These are phyloP conservation scores for Cryptus armator DNA, from an alignment of 2,888 invertebrate species.

Conservation along the genomic window DNA sequence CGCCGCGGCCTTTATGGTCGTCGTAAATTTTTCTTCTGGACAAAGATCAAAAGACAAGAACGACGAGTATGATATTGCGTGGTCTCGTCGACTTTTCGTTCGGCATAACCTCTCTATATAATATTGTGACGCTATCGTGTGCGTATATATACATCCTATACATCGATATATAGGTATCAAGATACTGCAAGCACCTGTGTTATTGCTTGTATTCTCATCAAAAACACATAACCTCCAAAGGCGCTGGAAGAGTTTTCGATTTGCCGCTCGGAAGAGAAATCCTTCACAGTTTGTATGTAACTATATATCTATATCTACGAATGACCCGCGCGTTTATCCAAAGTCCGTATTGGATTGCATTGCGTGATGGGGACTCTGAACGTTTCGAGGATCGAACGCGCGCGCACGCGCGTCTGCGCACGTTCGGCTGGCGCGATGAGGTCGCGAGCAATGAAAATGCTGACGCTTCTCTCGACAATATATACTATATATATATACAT, in stretches of 20 bases:
- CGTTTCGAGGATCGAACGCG: slow-evolving; percentile 8
- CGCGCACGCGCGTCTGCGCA: neutral
- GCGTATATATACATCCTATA: neutral
- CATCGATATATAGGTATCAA: neutral
- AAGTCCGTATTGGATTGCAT: slow-evolving; percentile 1
- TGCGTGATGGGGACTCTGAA: slow-evolving; percentile 15
- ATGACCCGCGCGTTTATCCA: slow-evolving; percentile 13
- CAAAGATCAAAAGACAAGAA: slow-evolving; percentile 25
- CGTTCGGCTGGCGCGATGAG: neutral
- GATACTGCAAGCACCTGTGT: slow-evolving; percentile 27
- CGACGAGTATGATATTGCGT: slow-evolving; percentile 31
- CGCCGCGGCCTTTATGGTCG: slow-evolving; percentile 31
- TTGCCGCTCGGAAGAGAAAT: slow-evolving; percentile 19
- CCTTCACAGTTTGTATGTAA: neutral
- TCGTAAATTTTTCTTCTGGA: slow-evolving; percentile 44
- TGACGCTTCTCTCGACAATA: slow-evolving; percentile 20
- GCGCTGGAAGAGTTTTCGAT: slow-evolving; percentile 31
- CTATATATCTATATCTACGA: neutral
- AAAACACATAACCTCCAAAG: neutral
- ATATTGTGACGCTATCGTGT: neutral
- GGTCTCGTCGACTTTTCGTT: slow-evolving; percentile 36
- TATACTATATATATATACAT: neutral
- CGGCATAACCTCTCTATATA: neutral
- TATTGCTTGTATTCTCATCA: slow-evolving; percentile 3
- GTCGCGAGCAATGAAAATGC: slow-evolving; percentile 23